Conservation (phyloP, 2,888 invertebrate species). For the Polymixis lichenea region DNA sequence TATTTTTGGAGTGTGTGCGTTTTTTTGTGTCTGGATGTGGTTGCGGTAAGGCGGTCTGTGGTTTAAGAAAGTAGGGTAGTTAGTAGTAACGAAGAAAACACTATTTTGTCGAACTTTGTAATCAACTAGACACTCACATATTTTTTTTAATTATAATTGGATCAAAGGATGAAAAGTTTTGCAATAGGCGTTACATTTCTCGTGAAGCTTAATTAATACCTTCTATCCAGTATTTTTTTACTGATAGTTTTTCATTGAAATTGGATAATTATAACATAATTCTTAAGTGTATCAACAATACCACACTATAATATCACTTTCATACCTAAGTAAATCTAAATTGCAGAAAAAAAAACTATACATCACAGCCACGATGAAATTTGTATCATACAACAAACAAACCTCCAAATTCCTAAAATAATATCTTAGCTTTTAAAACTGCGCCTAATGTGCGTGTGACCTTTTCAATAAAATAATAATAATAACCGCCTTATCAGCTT, state of each 20-base stretch:
- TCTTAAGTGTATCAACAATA: too few species aligned
- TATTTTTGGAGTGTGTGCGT: slow-evolving; percentile 70
- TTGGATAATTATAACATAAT: not conserved
- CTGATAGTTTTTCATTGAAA: not conserved
- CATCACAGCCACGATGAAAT: not conserved
- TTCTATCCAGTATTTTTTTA: not conserved
- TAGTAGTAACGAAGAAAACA: not conserved
- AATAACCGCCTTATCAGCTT: too few species aligned
- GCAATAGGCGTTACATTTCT: not conserved
- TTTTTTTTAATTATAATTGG: not conserved
- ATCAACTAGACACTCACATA: not conserved
- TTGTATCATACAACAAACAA: not conserved
- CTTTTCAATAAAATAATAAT: too few species aligned
- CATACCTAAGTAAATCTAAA: too few species aligned
- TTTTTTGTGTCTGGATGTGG: slow-evolving; percentile 54
- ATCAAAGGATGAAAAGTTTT: not conserved
- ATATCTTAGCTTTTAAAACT: too few species aligned
- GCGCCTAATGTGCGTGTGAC: too few species aligned
- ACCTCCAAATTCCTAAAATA: not conserved
- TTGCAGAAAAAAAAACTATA: not conserved
- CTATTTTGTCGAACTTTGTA: not conserved
- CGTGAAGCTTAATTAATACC: not conserved
- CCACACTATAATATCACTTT: too few species aligned
- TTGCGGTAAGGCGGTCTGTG: slow-evolving; percentile 54
- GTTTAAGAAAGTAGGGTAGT: slow-evolving; percentile 20